phyloP scores from a whole-genome alignment of 2,113 vertebrate species.

The Empidonax alnorum region DNA sequence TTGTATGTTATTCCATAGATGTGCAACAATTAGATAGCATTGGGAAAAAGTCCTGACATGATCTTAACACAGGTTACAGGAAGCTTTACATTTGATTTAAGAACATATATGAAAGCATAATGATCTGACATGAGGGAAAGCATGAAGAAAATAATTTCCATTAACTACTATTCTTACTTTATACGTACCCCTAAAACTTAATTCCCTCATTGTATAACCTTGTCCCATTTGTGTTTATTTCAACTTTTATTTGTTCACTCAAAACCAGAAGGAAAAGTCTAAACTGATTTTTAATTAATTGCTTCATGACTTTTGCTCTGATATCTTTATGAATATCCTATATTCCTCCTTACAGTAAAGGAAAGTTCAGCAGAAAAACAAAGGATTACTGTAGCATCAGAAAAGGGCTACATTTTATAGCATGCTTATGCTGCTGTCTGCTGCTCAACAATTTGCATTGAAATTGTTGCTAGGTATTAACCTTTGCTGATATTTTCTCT shows the following conservation, averaged over 20 bases:
- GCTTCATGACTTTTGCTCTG: conserved; percentile 6
- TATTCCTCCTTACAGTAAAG: background rate
- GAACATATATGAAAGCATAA: background rate
- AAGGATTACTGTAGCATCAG: conserved; percentile 17
- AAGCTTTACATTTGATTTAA: background rate
- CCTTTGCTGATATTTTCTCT: background rate
- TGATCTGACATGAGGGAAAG: background rate
- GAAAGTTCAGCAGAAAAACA: conserved; percentile 27
- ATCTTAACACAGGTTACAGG: background rate
- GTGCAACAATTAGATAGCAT: background rate
- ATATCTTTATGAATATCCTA: background rate
- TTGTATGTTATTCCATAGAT: background rate
- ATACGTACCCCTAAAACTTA: background rate
- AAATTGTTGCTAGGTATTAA: conserved; percentile 17
- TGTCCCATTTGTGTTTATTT: background rate
- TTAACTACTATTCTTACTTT: background rate
- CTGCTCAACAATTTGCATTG: background rate
- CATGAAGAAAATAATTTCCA: rapidly evolving
- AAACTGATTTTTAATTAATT: background rate
- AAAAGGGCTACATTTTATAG: background rate
- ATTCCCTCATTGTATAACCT: background rate
- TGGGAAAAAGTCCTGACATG: too few species aligned
- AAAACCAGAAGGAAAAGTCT: background rate
- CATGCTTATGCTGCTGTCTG: background rate
- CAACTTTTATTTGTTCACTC: background rate